Evolutionary conservation across 2,113 vertebrate species (phyloP), one percentile per base, ranked within the genome.

Genomic region (Scalopus aquaticus): DNA sequence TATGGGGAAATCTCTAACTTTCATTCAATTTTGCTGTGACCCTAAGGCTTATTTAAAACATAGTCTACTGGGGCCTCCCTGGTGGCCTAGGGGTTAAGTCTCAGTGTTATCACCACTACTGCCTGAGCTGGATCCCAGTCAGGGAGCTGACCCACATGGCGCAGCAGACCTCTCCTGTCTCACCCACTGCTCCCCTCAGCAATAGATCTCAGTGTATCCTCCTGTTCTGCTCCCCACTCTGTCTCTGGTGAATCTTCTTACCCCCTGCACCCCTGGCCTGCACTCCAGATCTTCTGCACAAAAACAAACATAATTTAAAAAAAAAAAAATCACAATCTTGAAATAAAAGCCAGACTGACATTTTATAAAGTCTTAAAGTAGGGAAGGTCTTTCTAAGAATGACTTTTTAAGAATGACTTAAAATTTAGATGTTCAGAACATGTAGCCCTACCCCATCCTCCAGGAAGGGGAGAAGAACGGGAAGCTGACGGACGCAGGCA

Each of bases 351-450:
- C 64, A 80, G 58, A 49, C 28, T 85, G 67, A 81, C 24, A 80
- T 95, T 84, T 89, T 81, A 86, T 70, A 86, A 76, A 95, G 22
- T 28, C 49, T 84, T 88, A 89, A 20, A 64, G 10, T 70, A 89
- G 42, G 35, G 28, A 56, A 89, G 37, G 30, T 86, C 37, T 74
- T 90, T 69, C 54, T 78, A 83, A 85, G 46, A 80, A 92, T 81
- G 42, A 70, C 44, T 91, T 76, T n/a, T n/a, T 78, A 83, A 85
- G 46, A 80, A 92, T 81, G 42, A 70, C 44, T 91, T 76, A 44
- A 85, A 84, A 84, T 85, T 58, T 56, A 81, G 42, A 76, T 3
- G 42, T 60, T 22, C 37, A 49, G 78, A 60, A 60, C 37, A 56
- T 80, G 70, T 39, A 70, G 24, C 32, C 88, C 30, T 30, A 16